Evolutionary conservation across 1,140 invertebrate species (phyloP), one percentile per base, ranked within the genome.

Genomic region (Anoplophora glabripennis): DNA sequence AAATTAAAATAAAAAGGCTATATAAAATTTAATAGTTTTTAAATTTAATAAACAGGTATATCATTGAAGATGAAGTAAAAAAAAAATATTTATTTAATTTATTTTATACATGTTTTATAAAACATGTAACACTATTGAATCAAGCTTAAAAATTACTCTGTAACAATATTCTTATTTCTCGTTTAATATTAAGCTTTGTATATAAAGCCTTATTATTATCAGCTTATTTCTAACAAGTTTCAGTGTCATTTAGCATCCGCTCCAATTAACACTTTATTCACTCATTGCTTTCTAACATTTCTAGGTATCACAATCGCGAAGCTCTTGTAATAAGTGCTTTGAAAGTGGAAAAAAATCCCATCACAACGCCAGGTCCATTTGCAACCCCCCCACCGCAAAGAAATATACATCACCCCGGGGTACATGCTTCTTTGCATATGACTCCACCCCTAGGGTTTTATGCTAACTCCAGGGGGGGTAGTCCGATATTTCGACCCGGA

Each of bases 271-370:
- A 61, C 54, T 11, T 40, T 37, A 44, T 53, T 40, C 51, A 57
- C 52, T 56, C 57, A 54, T 60, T 15, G 63, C 51, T 64, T 56
- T 59, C 52, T 45, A 45, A 51, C 51, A 64, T 67, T 66, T 71
- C 37, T 65, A 92, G 90, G 80, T 93, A 93, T 78, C 91, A 95
- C 78, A 93, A 93, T 77, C 85, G 93, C 60, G 91, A 94, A 79
- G 92, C 92, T 61, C 87, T 95, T 66, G 93, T 95, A 34, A 89
- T 95, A 76, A 94, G 91, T 76, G 92, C 93, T 28, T 81, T 95
- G 47, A 90, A 95, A 82, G 91, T 94, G 52, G 92, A 94, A 75
- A 94, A 94, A 77, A 88, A 94, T 83, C 92, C 92, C 57, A 86
- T 94, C 58, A 89, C 87, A 42, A 92, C 89, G 47, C 90, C 90